Percentiles rank a stretch among this genome's conserved stretches.
phyloP scores from a whole-genome alignment of 2,888 invertebrate genomes.

The Choreutis nemorana region DNA sequence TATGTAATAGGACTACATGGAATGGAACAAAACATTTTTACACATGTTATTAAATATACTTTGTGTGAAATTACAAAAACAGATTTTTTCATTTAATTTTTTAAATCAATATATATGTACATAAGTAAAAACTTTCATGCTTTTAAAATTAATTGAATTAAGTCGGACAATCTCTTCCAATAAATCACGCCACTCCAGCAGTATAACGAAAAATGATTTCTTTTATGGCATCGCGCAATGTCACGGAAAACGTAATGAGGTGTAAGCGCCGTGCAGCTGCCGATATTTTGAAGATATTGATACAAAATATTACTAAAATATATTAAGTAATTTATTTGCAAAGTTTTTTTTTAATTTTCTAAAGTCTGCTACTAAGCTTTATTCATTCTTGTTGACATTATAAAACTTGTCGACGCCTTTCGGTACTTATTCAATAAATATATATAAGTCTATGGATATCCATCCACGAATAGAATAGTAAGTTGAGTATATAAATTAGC shows the following conservation, averaged over 20 bases:
- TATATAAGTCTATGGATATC: conserved; percentile 25
- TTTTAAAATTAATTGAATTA: background rate
- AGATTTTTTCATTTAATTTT: too few relatives aligned
- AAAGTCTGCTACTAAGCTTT: background rate
- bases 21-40: too few relatives aligned
- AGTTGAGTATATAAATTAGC: conserved; percentile 66
- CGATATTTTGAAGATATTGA: conserved; percentile 35
- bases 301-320: too few relatives aligned
- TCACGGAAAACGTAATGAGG: conserved; percentile 60
- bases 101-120: background rate
- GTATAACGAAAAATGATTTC: conserved; percentile 47
- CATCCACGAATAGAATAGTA: conserved; percentile 55
- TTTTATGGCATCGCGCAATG: conserved; percentile 55
- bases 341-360: too few relatives aligned
- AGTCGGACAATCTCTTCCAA: conserved; percentile 19
- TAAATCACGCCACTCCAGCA: conserved; percentile 24
- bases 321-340: too few relatives aligned
- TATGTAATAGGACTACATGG: too few relatives aligned
- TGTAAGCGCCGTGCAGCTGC: conserved; percentile 52
- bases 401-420: conserved; percentile 19
- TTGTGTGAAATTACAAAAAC: too few relatives aligned
- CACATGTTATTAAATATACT: background rate
- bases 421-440: too few relatives aligned
- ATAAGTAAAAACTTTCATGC: background rate
- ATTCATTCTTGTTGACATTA: background rate